phyloP scores from a whole-genome alignment of 2,888 invertebrate genomes.

The Eupithecia vulgata region DNA sequence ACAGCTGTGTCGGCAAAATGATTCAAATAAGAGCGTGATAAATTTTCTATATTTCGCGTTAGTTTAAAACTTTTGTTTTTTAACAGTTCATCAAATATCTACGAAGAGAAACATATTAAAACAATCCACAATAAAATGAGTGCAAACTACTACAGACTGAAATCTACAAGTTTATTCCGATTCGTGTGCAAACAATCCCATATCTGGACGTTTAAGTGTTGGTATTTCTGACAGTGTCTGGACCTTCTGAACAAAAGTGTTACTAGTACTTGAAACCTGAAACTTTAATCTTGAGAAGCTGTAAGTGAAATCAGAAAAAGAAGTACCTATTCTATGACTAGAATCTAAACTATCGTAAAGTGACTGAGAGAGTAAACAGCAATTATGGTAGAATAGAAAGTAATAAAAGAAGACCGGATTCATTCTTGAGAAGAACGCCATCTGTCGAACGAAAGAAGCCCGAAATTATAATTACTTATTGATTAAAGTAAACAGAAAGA shows the following conservation, averaged over 20 bases:
- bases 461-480: background rate
- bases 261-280: background rate
- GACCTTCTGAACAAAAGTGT: constrained; percentile 4
- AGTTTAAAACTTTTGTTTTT: background rate
- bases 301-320: background rate
- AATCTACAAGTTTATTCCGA: constrained; percentile 49
- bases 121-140: constrained; percentile 51
- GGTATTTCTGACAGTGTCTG: constrained; percentile 58
- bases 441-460: constrained; percentile 13
- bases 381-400: background rate
- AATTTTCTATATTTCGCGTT: too few relatives aligned
- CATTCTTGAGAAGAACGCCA: constrained; percentile 9
- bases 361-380: background rate
- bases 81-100: background rate
- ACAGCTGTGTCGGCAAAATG: background rate
- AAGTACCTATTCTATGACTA: background rate
- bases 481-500: background rate
- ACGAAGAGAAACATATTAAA: constrained; percentile 21
- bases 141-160: constrained; percentile 45
- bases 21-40: background rate
- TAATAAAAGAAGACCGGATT: background rate
- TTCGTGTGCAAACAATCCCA: constrained; percentile 54
- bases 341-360: background rate
- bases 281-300: background rate
- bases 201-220: constrained; percentile 60